These are phyloP conservation scores for Pheosia gnoma DNA, from an alignment of 2,888 invertebrate species.

Conservation along the genomic window DNA sequence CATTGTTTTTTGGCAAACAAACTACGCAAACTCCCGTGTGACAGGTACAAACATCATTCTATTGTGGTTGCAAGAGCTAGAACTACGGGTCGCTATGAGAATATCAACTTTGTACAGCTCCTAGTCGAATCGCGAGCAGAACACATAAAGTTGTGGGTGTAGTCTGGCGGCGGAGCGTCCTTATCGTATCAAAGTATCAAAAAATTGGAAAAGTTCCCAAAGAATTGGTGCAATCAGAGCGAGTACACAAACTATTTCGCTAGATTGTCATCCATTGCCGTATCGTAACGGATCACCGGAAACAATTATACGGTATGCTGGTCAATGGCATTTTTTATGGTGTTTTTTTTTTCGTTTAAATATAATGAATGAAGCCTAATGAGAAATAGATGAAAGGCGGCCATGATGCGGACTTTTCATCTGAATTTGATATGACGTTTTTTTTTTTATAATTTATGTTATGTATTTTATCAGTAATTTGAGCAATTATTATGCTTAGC, in stretches of 20 bases:
- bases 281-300: conserved; percentile 30
- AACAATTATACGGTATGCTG: conserved; percentile 17
- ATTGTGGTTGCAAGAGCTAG: neutral
- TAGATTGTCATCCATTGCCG: conserved; percentile 5
- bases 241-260: conserved; percentile 6
- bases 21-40: neutral
- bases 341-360: conserved; percentile 2
- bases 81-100: neutral
- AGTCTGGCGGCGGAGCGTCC: neutral
- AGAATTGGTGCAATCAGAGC: conserved; percentile 21
- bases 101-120: neutral
- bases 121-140: neutral
- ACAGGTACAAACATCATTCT: neutral
- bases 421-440: neutral
- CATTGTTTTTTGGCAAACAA: neutral
- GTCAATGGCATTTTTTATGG: conserved; percentile 5
- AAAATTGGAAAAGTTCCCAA: conserved; percentile 28
- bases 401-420: conserved; percentile 1
- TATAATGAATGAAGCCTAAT: conserved; percentile 13
- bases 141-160: too few species aligned
- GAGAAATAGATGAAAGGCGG: conserved; percentile 8
- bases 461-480: too few species aligned
- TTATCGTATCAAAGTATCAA: conserved; percentile 26
- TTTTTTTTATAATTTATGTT: too few species aligned
- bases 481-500: too few species aligned